Evolutionary conservation across 1,140 invertebrate genomes (phyloP).

Genomic region (Melanaphis sacchari): DNA sequence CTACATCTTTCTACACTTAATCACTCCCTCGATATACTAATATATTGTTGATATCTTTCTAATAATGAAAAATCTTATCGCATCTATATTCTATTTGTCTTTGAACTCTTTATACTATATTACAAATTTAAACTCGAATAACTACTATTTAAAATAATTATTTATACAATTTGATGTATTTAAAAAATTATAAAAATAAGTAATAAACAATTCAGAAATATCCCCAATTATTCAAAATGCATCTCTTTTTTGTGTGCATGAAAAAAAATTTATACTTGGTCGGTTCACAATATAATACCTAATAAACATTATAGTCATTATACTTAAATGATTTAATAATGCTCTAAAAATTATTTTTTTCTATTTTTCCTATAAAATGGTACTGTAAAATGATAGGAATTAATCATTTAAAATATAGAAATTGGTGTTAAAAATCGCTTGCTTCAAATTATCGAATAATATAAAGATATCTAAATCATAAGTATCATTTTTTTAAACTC

Average conservation of each 20-base stretch:
- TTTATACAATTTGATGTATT: background rate
- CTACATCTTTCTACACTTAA: constrained; percentile 30
- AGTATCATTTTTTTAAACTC: too few relatives aligned
- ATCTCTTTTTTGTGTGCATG: background rate
- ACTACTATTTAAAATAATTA: background rate
- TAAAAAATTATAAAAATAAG: background rate
- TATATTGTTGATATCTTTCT: constrained; percentile 31
- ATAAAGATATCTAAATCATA: too few relatives aligned
- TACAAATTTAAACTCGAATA: background rate
- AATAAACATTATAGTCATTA: background rate
- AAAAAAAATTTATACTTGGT: too few relatives aligned
- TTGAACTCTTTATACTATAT: background rate
- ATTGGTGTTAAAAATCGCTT: too few relatives aligned
- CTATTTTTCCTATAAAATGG: too few relatives aligned
- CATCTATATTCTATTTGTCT: constrained; percentile 36
- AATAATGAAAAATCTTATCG: background rate
- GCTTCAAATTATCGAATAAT: too few relatives aligned
- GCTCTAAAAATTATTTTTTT: background rate
- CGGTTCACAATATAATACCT: too few relatives aligned
- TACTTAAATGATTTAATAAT: background rate
- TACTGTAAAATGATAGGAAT: too few relatives aligned
- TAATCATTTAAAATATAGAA: too few relatives aligned
- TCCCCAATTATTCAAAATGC: background rate
- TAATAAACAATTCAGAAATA: background rate
- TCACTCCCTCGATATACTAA: constrained; percentile 41